phyloP scores from a whole-genome alignment of 2,797 vertebrate species.

The Epinephelus awoara region DNA sequence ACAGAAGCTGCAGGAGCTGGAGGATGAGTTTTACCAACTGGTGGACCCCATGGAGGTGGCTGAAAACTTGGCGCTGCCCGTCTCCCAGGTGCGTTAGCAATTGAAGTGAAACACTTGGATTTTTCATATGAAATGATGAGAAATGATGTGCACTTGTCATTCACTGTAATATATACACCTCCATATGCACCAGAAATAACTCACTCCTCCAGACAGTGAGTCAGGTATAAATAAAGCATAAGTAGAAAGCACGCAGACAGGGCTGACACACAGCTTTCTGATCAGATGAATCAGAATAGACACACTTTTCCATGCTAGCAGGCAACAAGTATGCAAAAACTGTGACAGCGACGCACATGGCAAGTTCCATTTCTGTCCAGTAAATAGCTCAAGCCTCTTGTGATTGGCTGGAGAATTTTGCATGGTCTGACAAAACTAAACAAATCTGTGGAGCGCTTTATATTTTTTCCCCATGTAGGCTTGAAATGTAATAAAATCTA shows the following conservation, averaged over 20 bases:
- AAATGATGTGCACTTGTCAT: not conserved
- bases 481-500: not conserved
- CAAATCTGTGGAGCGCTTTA: not conserved
- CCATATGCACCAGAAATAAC: constrained; percentile 5
- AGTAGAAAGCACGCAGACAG: not conserved
- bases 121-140: not conserved
- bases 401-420: not conserved
- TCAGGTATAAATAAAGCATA: constrained; percentile 23
- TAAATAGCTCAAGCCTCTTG: not conserved
- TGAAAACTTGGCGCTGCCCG: constrained; percentile 89
- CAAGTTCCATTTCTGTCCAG: not conserved
- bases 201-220: constrained; percentile 9
- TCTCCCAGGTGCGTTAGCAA: constrained; percentile 73
- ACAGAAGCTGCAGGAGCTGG: constrained; percentile 95
- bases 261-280: not conserved
- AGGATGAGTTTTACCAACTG: constrained; percentile 94
- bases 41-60: constrained; percentile 94
- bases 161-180: not conserved
- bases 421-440: not conserved
- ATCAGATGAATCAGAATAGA: constrained; percentile 31
- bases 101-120: not conserved
- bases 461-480: not conserved
- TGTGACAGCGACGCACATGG: not conserved
- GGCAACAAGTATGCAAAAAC: constrained; percentile 21
- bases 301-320: constrained; percentile 25